These are phyloP conservation scores for Rhynchopsitta pachyrhyncha DNA, from an alignment of 2,113 vertebrate genomes.

Conservation along the genomic window DNA sequence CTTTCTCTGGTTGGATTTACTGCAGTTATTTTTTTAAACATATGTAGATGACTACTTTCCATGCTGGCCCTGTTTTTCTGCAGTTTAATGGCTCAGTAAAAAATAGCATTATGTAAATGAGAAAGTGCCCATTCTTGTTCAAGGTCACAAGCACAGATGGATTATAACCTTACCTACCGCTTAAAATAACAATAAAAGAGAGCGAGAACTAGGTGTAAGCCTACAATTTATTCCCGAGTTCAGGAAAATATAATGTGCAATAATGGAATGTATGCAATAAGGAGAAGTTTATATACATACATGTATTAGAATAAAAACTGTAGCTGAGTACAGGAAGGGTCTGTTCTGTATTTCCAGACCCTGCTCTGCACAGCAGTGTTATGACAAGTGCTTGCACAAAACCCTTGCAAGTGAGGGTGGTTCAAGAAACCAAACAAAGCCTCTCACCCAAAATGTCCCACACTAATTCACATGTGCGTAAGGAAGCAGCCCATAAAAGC, in stretches of 20 bases:
- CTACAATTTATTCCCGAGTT: not conserved
- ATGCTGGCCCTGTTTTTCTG: conserved; percentile 32
- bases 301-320: not conserved
- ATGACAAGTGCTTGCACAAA: not conserved
- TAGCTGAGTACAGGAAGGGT: not conserved
- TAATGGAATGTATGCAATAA: not conserved
- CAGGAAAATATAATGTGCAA: not conserved
- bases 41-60: conserved; percentile 48
- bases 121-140: conserved; percentile 36
- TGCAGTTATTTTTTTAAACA: conserved; percentile 40
- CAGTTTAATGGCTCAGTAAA: conserved; percentile 60
- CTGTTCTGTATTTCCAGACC: not conserved
- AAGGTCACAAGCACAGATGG: conserved; percentile 42
- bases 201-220: not conserved
- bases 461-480: not conserved
- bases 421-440: not conserved
- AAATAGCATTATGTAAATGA: conserved; percentile 67
- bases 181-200: conserved; percentile 50
- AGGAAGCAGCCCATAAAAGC: not conserved
- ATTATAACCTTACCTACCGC: conserved; percentile 55
- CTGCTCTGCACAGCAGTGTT: not conserved
- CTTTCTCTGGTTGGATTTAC: not conserved
- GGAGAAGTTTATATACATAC: not conserved
- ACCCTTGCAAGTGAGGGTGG: not conserved
- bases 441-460: not conserved